Base-by-base conservation (phyloP, 1,140 invertebrate species). In the Maconellicoccus hirsutus region DNA sequence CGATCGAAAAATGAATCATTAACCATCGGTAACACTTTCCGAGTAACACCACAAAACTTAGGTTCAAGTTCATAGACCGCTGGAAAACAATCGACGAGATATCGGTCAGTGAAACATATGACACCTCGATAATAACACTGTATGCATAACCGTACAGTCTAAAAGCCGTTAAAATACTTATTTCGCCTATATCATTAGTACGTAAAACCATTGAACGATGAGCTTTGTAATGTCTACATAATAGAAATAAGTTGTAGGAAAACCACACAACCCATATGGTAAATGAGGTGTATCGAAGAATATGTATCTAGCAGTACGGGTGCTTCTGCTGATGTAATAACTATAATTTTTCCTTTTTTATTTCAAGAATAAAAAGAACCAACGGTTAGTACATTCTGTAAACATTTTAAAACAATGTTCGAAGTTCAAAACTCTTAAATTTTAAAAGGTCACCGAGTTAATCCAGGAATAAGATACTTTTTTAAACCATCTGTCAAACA, bases 211-310 rank as follows among this genome's bases (percentile, higher is more conserved):
- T 52, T 8, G 12, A 19, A 52, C 42, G 42, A 52, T 52, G 42
- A 52, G 42, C 42, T 52, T 52, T 16, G n/a, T 8, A 52, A 52
- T 52, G 42, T 52, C 42, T 52, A 52, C n/a, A 52, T 52, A 52
- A 52, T 52, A 52, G 42, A 52, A 52, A 16, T 6, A 52, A 52
- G 42, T 16, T 16, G 42, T 52, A 8, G 42, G 42, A 52, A 52
- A 52, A 52, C 42, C 42, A 52, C 42, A 52, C 42, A 52, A 52
- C 42, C 42, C 42, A 52, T 52, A 52, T 52, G 42, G 42, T 52
- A 52, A 52, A 52, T 52, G 42, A 52, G 42, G 42, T 52, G 42
- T 52, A 52, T 52, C 42, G 16, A 52, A 19, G 42, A 52, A 52
- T 8, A 52, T 3, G n/a, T n/a, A n/a, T n/a, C n/a, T n/a, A n/a